Conservation (phyloP, 2,888 invertebrate species). For the Phengaris arion region DNA sequence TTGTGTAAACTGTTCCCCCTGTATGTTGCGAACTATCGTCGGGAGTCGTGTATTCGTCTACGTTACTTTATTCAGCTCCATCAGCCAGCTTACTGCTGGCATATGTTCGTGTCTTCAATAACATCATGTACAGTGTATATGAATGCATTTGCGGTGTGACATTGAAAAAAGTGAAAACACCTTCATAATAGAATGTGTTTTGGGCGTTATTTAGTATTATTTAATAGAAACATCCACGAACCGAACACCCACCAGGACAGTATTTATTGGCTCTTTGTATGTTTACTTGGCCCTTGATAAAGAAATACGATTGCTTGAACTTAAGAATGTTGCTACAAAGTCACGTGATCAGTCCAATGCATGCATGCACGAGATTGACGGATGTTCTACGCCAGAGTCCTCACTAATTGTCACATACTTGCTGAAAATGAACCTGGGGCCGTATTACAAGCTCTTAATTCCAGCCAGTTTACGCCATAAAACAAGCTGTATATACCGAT, state of each 20-base stretch:
- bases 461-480: too few relatives aligned
- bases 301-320: neutral
- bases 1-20: constrained; percentile 31
- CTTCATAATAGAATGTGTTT: neutral
- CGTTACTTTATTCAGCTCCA: neutral
- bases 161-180: neutral
- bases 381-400: too few relatives aligned
- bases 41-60: neutral
- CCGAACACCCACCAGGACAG: neutral
- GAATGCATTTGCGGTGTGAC: neutral
- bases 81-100: neutral
- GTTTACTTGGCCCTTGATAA: neutral
- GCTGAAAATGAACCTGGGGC: too few relatives aligned
- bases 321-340: neutral
- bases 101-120: neutral
- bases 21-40: constrained; percentile 18
- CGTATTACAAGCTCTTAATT: too few relatives aligned
- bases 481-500: too few relatives aligned
- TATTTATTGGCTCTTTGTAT: neutral
- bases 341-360: too few relatives aligned
- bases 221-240: neutral
- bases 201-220: too few relatives aligned
- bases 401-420: too few relatives aligned
- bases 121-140: neutral
- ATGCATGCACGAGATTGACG: too few relatives aligned